Conservation (phyloP, 2,888 invertebrate genomes). For the Blastobasis lacticolella region DNA sequence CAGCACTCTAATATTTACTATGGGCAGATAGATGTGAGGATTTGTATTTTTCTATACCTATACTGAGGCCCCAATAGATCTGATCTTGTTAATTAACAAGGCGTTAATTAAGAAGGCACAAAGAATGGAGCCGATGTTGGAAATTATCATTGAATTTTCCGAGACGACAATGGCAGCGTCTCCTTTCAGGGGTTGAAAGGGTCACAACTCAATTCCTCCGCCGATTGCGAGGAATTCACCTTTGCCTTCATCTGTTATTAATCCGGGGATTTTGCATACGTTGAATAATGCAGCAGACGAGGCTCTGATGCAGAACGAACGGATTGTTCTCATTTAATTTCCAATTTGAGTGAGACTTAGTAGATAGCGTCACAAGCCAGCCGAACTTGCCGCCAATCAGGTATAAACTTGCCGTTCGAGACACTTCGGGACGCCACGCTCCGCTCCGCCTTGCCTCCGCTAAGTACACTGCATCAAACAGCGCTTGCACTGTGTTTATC, state of each 20-base stretch:
- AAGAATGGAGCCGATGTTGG: conserved; percentile 17
- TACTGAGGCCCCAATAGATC: neutral
- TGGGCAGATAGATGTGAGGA: no score
- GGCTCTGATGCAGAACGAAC: conserved; percentile 46
- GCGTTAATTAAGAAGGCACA: neutral
- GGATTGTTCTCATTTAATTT: conserved; percentile 61
- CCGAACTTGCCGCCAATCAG: conserved; percentile 34
- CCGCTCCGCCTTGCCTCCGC: conserved; percentile 5
- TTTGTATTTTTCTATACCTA: neutral
- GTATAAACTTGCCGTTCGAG: conserved; percentile 28
- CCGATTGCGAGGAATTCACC: conserved; percentile 46
- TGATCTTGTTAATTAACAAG: neutral
- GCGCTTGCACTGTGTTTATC: neutral
- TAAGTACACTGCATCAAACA: conserved; percentile 8
- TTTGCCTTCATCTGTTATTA: conserved; percentile 59
- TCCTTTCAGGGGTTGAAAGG: conserved; percentile 44
- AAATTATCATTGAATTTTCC: conserved; percentile 38
- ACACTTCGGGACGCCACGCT: conserved; percentile 3
- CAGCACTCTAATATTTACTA: no score
- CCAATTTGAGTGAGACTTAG: conserved; percentile 30
- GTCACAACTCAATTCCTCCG: conserved; percentile 42
- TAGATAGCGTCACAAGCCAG: conserved; percentile 24
- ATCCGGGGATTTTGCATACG: conserved; percentile 55
- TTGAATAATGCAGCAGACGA: conserved; percentile 55
- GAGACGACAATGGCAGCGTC: conserved; percentile 33